Conservation (phyloP, 2,888 invertebrate species). For the Cremastinae sp. region DNA sequence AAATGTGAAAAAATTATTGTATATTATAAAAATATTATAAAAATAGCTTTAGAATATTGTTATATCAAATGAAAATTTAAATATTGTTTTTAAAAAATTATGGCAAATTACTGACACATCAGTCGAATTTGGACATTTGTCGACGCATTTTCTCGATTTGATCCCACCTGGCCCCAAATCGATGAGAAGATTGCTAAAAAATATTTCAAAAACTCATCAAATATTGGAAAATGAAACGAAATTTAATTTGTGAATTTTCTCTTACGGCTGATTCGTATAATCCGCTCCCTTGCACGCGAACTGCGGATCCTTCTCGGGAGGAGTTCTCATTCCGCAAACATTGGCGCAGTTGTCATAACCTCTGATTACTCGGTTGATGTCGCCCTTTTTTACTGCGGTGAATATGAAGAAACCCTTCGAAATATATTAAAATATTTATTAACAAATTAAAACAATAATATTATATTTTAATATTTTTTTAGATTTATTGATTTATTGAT, state of each 20-base stretch:
- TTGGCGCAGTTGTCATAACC: slow-evolving; percentile 86
- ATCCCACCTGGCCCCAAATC: slow-evolving; percentile 63
- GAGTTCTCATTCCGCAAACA: slow-evolving; percentile 83
- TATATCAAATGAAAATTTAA: not conserved
- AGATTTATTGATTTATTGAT: not conserved
- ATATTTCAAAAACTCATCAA: too few relatives aligned
- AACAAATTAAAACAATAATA: slow-evolving; percentile 5
- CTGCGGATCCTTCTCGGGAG: slow-evolving; percentile 69
- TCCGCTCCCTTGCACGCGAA: slow-evolving; percentile 80
- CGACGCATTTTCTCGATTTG: slow-evolving; percentile 74
- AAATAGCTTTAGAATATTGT: not conserved
- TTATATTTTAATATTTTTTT: not conserved
- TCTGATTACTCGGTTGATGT: slow-evolving; percentile 83
- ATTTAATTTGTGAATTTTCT: slow-evolving; percentile 62
- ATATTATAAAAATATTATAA: not conserved
- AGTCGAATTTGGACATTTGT: slow-evolving; percentile 72
- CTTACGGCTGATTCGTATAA: slow-evolving; percentile 72
- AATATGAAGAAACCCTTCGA: slow-evolving; percentile 79
- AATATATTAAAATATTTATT: slow-evolving; percentile 39
- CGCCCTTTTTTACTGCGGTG: slow-evolving; percentile 79
- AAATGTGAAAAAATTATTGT: not conserved
- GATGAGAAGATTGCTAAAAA: slow-evolving; percentile 67
- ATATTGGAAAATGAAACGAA: slow-evolving; percentile 13
- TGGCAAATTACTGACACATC: slow-evolving; percentile 70
- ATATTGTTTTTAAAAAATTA: not conserved